These are phyloP conservation scores for Melanotaenia parkinsoni DNA, from an alignment of 2,797 vertebrate species.

Conservation along the genomic window DNA sequence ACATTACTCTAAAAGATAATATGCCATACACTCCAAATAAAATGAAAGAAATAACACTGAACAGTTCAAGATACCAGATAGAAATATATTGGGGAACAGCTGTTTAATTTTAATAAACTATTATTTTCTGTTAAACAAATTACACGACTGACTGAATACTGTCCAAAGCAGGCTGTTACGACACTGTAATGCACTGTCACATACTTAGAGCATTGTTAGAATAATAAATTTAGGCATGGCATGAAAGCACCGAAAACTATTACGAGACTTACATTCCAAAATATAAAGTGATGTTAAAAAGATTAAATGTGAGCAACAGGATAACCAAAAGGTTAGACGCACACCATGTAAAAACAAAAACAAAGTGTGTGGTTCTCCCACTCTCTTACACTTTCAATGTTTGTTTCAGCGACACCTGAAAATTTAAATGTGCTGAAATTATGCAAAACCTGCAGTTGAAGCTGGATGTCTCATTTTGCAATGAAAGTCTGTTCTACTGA, in stretches of 20 bases:
- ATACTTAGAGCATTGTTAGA: slow-evolving; percentile 44
- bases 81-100: slow-evolving; percentile 24
- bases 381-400: neutral
- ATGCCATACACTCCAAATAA: slow-evolving; percentile 30
- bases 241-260: slow-evolving; percentile 42
- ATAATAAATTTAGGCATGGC: slow-evolving; percentile 39
- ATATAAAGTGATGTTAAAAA: neutral
- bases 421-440: slow-evolving; percentile 19
- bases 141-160: slow-evolving; percentile 39
- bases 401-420: neutral
- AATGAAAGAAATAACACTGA: slow-evolving; percentile 1
- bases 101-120: slow-evolving; percentile 22
- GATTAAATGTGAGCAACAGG: slow-evolving; percentile 4
- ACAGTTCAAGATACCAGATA: slow-evolving; percentile 18
- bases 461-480: slow-evolving; percentile 25
- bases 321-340: neutral
- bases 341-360: neutral
- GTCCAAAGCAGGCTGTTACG: slow-evolving; percentile 40
- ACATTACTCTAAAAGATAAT: neutral
- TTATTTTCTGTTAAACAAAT: slow-evolving; percentile 16
- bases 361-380: neutral
- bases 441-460: slow-evolving; percentile 7
- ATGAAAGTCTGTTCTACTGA: slow-evolving; percentile 41
- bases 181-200: slow-evolving; percentile 40
- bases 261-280: slow-evolving; percentile 22